These are phyloP conservation scores for Automeris io DNA, from an alignment of 2,888 invertebrate genomes.

Conservation along the genomic window DNA sequence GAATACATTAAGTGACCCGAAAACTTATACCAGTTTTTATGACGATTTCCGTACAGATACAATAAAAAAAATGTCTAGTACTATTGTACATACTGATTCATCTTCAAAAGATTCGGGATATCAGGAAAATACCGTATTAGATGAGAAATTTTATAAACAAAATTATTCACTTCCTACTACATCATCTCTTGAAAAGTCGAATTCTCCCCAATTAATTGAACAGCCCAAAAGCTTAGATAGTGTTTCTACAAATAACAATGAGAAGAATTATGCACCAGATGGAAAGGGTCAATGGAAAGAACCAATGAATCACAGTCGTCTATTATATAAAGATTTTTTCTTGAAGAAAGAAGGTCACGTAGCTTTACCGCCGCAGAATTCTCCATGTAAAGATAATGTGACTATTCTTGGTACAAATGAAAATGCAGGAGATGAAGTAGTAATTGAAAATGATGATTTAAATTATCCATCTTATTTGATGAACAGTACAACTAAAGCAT, in stretches of 20 bases:
- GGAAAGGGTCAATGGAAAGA: constrained; percentile 45
- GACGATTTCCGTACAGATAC: constrained; percentile 40
- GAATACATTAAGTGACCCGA: constrained; percentile 31
- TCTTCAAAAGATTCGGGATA: constrained; percentile 70
- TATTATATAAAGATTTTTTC: constrained; percentile 68
- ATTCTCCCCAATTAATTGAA: constrained; percentile 37
- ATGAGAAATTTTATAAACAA: constrained; percentile 43
- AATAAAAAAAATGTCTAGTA: constrained; percentile 38
- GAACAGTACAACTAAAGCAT: constrained; percentile 65
- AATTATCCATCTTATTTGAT: constrained; percentile 65
- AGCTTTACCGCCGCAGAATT: constrained; percentile 55
- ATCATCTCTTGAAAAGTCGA: constrained; percentile 38
- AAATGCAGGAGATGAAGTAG: constrained; percentile 19
- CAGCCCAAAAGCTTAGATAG: constrained; percentile 61
- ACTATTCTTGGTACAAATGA: constrained; percentile 29
- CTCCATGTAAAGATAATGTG: constrained; percentile 39
- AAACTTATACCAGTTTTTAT: constrained; percentile 57
- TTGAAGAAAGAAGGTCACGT: constrained; percentile 59
- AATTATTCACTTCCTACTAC: constrained; percentile 53
- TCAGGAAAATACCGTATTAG: constrained; percentile 53
- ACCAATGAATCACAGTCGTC: constrained; percentile 62
- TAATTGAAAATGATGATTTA: constrained; percentile 32
- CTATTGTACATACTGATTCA: constrained; percentile 48
- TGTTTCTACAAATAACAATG: constrained; percentile 39
- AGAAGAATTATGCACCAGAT: constrained; percentile 38